Base-by-base conservation (phyloP, 2,888 invertebrate species). In the Trachelus tabidus region DNA sequence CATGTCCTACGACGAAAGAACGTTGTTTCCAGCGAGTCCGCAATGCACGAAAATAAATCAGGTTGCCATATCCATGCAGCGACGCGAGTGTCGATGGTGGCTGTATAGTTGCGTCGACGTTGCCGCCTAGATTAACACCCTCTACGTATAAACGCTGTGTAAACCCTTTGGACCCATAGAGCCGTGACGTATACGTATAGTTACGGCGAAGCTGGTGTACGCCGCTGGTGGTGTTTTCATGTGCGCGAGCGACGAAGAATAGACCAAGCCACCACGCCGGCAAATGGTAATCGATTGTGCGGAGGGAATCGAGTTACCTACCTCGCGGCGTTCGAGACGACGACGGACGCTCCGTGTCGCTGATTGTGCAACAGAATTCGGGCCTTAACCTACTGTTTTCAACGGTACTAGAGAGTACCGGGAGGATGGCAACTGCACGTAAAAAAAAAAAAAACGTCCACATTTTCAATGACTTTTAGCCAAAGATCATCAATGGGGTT, bases 21-120 rank as follows among this genome's bases (percentile, higher is more conserved):
- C 56, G 56, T 56, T 56, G 56, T 56, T 15, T 56, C 56, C 0
- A 56, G 1, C 9, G 23, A 77, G 79, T 81, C 80, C 80, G 82
- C 80, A 81, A 81, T 81, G 81, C 83, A 82, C 84, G 83, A 85
- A 85, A 86, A 86, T 86, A 86, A 86, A 85, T 85, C 82, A 82
- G 82, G 81, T 83, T 82, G 80, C 84, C 80, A 79, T 56, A 56
- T 56, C 23, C 56, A 56, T 56, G 23, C 23, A 23, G 56, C 56
- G 56, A 15, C 9, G 56, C 56, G 56, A 56, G 34, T 9, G 56
- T 23, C 56, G 56, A 56, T 23, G 56, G 23, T 56, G 56, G 23
- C 9, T 23, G 56, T 56, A 56, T 23, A 9, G 56, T 23, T 15
- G 56, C 56, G 56, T 56, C 56, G 56, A 23, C 56, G 56, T 56